Conservation (phyloP, 1,140 invertebrate genomes). For the Halyomorpha halys region DNA sequence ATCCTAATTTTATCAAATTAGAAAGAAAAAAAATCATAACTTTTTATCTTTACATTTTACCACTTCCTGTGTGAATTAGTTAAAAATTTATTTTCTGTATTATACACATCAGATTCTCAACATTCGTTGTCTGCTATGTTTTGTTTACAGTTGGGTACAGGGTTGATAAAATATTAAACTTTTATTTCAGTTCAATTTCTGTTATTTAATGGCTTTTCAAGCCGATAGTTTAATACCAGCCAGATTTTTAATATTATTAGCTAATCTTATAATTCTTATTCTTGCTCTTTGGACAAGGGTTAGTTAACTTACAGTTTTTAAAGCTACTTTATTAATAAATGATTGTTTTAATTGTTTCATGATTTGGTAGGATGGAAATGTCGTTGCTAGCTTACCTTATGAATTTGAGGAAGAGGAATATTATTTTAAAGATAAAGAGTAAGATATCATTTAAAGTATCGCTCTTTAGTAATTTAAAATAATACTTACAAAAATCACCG, state of each 20-base stretch:
- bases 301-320: slow-evolving; percentile 9
- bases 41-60: too few relatives aligned
- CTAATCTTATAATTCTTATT: slow-evolving; percentile 26
- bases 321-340: background rate
- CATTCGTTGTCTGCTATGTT: too few relatives aligned
- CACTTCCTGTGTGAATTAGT: too few relatives aligned
- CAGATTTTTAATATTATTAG: slow-evolving; percentile 23
- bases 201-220: slow-evolving; percentile 14
- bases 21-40: too few relatives aligned
- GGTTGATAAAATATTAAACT: background rate
- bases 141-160: too few relatives aligned
- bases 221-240: slow-evolving; percentile 25
- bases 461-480: background rate
- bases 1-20: too few relatives aligned
- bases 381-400: slow-evolving; percentile 24
- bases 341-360: background rate
- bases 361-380: slow-evolving; percentile 23
- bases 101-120: too few relatives aligned
- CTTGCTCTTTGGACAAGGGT: slow-evolving; percentile 25
- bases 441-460: background rate
- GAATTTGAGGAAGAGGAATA: slow-evolving; percentile 25
- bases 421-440: slow-evolving; percentile 24
- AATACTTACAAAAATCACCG: background rate
- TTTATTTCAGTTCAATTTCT: background rate
- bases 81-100: too few relatives aligned